phyloP scores from a whole-genome alignment of 2,888 invertebrate species.

The Dasypolia templi region DNA sequence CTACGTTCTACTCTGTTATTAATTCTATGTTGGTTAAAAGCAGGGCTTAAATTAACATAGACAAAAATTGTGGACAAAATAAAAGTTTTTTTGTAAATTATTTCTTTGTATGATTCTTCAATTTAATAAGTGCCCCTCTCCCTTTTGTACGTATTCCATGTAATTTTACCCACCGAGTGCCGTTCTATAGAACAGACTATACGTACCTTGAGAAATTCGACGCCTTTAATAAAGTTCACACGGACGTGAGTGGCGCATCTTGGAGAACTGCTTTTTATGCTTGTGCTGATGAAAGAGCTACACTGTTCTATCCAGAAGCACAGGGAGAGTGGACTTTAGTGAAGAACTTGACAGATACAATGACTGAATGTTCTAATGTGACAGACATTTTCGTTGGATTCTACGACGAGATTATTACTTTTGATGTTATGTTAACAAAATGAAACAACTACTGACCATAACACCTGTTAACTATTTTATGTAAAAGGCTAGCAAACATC shows the following conservation, averaged over 20 bases:
- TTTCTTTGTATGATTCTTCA: background rate
- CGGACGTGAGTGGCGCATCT: slow-evolving; percentile 54
- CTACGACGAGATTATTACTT: slow-evolving; percentile 73
- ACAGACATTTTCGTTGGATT: slow-evolving; percentile 72
- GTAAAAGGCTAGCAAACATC: background rate
- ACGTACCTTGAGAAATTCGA: slow-evolving; percentile 70
- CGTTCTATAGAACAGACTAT: slow-evolving; percentile 75
- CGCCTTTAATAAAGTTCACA: slow-evolving; percentile 75
- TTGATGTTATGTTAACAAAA: slow-evolving; percentile 70
- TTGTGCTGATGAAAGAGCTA: slow-evolving; percentile 73
- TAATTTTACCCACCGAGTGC: slow-evolving; percentile 38
- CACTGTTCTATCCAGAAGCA: slow-evolving; percentile 72
- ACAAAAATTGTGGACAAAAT: background rate
- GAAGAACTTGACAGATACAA: slow-evolving; percentile 59
- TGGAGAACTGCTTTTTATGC: slow-evolving; percentile 69
- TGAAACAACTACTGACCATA: background rate
- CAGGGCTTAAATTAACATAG: background rate
- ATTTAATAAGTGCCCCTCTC: background rate
- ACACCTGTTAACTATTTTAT: background rate
- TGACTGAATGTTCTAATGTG: slow-evolving; percentile 54
- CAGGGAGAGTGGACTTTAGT: slow-evolving; percentile 70
- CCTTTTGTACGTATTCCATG: background rate
- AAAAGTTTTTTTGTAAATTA: background rate
- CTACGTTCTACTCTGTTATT: background rate
- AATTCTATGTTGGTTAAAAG: background rate